Evolutionary conservation across 2,113 vertebrate genomes (phyloP).

Genomic region (Brienomyrus brachyistius): DNA sequence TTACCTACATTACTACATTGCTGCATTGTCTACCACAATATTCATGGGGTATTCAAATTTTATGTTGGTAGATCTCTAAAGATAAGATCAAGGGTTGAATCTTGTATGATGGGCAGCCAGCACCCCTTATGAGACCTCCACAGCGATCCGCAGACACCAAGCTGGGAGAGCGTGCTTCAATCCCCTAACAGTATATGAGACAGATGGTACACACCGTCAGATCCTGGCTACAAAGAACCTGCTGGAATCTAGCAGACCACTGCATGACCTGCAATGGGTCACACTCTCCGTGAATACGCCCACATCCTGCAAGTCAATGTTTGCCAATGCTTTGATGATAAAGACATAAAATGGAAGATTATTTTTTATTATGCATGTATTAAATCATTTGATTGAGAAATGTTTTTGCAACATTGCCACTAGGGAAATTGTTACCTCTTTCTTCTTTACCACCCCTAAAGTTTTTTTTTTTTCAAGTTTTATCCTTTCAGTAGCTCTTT

Average conservation of each 20-base stretch:
- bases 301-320: not conserved
- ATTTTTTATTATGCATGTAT: not conserved
- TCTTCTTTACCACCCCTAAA: not conserved
- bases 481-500: too few species aligned
- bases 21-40: not conserved
- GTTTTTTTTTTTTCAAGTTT: not conserved
- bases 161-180: not conserved
- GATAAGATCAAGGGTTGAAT: not conserved
- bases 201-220: conserved; percentile 12
- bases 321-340: not conserved
- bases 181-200: not conserved
- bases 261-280: not conserved
- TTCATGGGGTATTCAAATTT: not conserved
- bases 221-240: not conserved
- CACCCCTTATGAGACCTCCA: not conserved
- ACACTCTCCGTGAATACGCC: not conserved
- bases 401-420: not conserved
- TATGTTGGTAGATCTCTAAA: not conserved
- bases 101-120: not conserved
- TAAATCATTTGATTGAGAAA: not conserved
- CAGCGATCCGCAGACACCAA: not conserved
- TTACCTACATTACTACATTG: not conserved
- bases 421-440: not conserved
- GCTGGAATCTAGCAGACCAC: not conserved
- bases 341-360: not conserved